Conservation (phyloP, 1,140 invertebrate species). For the Bombus picipes region DNA sequence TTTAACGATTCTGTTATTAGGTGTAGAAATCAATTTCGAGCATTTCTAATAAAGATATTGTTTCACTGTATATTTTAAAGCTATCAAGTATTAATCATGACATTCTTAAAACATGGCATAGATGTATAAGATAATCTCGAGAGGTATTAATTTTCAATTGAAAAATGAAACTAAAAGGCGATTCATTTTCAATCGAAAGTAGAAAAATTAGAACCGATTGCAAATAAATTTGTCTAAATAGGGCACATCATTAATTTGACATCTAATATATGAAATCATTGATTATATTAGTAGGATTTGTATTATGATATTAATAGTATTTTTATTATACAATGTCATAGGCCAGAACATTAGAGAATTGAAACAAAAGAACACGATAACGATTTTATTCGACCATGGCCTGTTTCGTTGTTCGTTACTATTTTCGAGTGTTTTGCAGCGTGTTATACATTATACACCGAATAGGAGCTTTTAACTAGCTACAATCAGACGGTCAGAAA, state of each 20-base stretch:
- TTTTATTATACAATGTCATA: not conserved
- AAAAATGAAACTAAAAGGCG: not conserved
- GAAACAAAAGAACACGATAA: not conserved
- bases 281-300: too few species aligned
- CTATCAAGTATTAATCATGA: not conserved
- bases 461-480: constrained; percentile 54
- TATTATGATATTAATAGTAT: too few species aligned
- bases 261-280: too few species aligned
- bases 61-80: too few species aligned
- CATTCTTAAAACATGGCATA: not conserved
- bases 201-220: not conserved
- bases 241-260: too few species aligned
- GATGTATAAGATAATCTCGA: too few species aligned
- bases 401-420: not conserved
- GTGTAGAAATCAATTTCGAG: not conserved
- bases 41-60: too few species aligned
- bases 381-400: not conserved
- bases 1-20: not conserved
- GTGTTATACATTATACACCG: constrained; percentile 51
- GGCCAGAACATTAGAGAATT: not conserved
- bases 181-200: not conserved
- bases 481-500: constrained; percentile 20
- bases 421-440: constrained; percentile 38
- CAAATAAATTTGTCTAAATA: not conserved
- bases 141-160: too few species aligned